Base-by-base conservation (phyloP, 1,140 invertebrate species). In the Mercenaria mercenaria region DNA sequence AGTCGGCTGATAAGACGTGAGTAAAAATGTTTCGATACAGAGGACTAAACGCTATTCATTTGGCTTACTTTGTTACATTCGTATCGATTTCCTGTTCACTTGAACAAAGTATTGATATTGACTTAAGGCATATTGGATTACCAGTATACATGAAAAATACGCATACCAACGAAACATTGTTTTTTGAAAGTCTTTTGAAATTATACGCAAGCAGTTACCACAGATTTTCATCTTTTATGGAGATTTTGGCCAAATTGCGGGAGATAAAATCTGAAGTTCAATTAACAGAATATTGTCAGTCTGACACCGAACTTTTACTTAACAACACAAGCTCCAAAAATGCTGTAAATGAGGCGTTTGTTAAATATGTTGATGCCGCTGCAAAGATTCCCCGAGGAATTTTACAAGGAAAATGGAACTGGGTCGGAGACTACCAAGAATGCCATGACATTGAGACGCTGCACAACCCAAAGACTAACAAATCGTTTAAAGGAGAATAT, bases 401-500 rank as follows among this genome's bases (percentile, higher is more conserved):
- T 37, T 18, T 80, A 32, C 64, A 87, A 77, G 82, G 77, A n/a
- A 91, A 76, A n/a, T 81, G 29, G 47, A 61, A 61, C 43, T 91
- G 87, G 87, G 34, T 80, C 0, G 90, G 90, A 13, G 80, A 87
- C 69, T 81, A 61, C 13, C n/a, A 87, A 6, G 82, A 89, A 81
- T 91, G 90, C 34, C n/a, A 61, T 11, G 34, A 34, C 13, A 81
- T 88, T 26, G 47, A 61, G 18, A 10, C 37, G 4, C 39, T 81
- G 8, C 20, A 52, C 20, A 88, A 88, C 39, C 39, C 52, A 64
- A 11, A 8, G 0, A 88, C 86, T 34, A 80, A 80, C 13, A 69
- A 77, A 39, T 29, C 26, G 13, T 80, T 88, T 32, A 39, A 47
- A 6, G 77, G 86, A 39, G 23, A 50, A 37, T 88, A 88, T 26